Evolutionary conservation across 30 jellyfish, hydroid and myxozoan genomes (phyloP).

Genomic region (Hydra vulgaris): DNA sequence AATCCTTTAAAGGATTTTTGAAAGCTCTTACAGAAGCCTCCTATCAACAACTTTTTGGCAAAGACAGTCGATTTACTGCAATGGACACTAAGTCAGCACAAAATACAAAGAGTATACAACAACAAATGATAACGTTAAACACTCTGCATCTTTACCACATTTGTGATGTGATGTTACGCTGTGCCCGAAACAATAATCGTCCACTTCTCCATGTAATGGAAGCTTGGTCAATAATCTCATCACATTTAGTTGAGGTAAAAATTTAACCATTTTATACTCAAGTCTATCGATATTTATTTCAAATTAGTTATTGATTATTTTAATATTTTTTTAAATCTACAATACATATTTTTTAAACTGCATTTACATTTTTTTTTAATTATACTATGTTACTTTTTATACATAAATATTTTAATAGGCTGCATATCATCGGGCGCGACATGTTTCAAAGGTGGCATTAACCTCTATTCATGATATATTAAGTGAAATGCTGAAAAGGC

Average conservation of each 20-base stretch:
- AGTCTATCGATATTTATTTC: too few relatives aligned
- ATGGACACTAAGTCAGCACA: neutral
- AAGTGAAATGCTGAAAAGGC: constrained; percentile 72
- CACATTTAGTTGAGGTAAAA: constrained; percentile 85
- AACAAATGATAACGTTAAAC: constrained; percentile 37
- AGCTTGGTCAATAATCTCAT: constrained; percentile 77
- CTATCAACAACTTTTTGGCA: constrained; percentile 64
- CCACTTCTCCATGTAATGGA: constrained; percentile 76
- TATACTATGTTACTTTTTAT: neutral
- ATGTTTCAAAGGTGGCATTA: constrained; percentile 89
- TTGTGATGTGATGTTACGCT: constrained; percentile 90
- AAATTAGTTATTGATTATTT: too few relatives aligned
- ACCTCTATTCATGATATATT: constrained; percentile 91
- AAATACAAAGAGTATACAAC: neutral
- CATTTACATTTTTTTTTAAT: neutral
- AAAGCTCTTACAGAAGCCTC: constrained; percentile 67
- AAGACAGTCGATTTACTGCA: constrained; percentile 11
- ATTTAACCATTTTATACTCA: too few relatives aligned
- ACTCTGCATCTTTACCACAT: constrained; percentile 87
- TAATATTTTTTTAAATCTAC: too few relatives aligned
- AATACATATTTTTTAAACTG: neutral
- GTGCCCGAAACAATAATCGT: constrained; percentile 72
- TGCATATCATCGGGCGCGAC: constrained; percentile 73
- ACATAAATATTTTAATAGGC: constrained; percentile 30
- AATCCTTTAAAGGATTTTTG: constrained; percentile 55